A percentile compares a stretch with the other conserved stretches of the same genome.
These are phyloP conservation scores for Zaprionus lineosus DNA, from an alignment of 2,888 invertebrate genomes.

Conservation along the genomic window DNA sequence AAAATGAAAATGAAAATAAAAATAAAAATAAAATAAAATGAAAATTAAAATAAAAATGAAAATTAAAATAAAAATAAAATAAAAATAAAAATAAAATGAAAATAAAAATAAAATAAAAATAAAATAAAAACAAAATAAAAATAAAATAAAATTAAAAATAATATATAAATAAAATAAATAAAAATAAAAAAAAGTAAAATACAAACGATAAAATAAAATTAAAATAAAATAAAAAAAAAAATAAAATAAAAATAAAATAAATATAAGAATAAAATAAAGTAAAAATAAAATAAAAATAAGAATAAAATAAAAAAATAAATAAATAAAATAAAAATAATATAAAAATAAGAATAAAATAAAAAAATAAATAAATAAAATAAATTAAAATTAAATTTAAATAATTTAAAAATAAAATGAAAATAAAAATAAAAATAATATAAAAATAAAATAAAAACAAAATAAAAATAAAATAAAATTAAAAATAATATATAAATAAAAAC, in stretches of 20 bases:
- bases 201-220: neutral
- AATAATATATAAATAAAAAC: too few relatives aligned
- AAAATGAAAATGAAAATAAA: neutral
- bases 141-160: neutral
- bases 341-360: neutral
- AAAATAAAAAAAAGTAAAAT: neutral
- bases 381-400: neutral
- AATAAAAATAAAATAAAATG: neutral
- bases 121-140: neutral
- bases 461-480: too few relatives aligned
- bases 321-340: neutral
- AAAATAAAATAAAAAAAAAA: neutral
- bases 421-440: too few relatives aligned
- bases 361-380: neutral
- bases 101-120: neutral
- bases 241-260: neutral
- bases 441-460: too few relatives aligned
- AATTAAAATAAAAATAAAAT: neutral
- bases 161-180: neutral
- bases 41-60: neutral
- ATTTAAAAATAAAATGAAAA: too few relatives aligned
- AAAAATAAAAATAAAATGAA: neutral
- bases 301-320: neutral
- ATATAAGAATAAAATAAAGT: neutral
- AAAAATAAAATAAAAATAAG: neutral